These are phyloP conservation scores for Drosophila guanche DNA, from an alignment of 1,140 invertebrate species.

Conservation along the genomic window DNA sequence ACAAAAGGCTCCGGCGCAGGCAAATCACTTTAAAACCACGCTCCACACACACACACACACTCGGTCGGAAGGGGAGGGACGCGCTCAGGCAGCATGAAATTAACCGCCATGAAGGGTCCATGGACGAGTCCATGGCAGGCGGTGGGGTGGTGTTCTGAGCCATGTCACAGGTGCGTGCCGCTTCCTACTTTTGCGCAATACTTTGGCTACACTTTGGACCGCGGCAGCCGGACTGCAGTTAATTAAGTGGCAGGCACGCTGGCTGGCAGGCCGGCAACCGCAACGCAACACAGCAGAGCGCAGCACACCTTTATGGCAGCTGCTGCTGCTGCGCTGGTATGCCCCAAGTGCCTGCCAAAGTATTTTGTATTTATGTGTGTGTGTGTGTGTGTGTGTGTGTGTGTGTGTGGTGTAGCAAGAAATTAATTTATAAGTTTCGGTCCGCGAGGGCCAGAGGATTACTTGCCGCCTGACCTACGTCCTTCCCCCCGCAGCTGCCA, in stretches of 20 bases:
- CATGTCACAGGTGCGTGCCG: constrained; percentile 52
- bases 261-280: constrained; percentile 24
- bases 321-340: constrained; percentile 48
- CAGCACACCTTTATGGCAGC: constrained; percentile 44
- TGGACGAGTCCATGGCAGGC: not conserved
- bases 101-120: constrained; percentile 29
- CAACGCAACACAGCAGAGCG: not conserved
- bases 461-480: constrained; percentile 35
- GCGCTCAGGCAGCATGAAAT: constrained; percentile 59
- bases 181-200: constrained; percentile 21
- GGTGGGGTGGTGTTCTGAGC: not conserved
- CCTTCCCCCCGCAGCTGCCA: not conserved
- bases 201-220: too few species aligned
- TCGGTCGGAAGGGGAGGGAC: constrained; percentile 2
- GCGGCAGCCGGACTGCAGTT: constrained; percentile 68
- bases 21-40: constrained; percentile 56
- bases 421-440: constrained; percentile 78
- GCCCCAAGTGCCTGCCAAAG: constrained; percentile 60
- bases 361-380: constrained; percentile 34
- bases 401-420: constrained; percentile 33
- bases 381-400: too few species aligned
- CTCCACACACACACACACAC: not conserved
- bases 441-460: constrained; percentile 27
- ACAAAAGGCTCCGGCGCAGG: constrained; percentile 61
- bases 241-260: constrained; percentile 63